Conservation (phyloP, 2,797 vertebrate genomes). For the Mormyrus hasselquistii region DNA sequence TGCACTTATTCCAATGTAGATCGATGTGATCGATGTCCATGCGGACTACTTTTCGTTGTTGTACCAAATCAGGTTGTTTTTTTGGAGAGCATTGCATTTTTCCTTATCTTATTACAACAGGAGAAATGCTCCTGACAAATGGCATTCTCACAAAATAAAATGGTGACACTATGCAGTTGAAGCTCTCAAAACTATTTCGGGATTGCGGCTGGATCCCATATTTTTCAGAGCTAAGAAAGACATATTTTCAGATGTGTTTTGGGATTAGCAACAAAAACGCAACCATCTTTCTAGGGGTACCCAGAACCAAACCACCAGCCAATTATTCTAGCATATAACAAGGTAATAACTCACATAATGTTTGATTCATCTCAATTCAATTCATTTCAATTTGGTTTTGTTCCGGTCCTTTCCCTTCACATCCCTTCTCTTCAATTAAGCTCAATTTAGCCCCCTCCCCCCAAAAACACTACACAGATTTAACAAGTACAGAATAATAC, state of each 20-base stretch:
- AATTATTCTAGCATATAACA: not conserved
- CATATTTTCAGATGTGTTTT: not conserved
- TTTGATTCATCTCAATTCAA: not conserved
- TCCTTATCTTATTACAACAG: not conserved
- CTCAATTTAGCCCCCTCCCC: not conserved
- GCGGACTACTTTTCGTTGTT: not conserved
- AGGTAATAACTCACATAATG: not conserved
- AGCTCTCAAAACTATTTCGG: not conserved
- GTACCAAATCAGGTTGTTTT: not conserved
- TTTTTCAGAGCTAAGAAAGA: not conserved
- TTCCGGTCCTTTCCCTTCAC: not conserved
- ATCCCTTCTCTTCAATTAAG: not conserved
- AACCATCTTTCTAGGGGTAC: not conserved
- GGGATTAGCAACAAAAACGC: not conserved
- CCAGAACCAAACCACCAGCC: not conserved
- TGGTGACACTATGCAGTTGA: not conserved
- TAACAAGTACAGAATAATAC: not conserved
- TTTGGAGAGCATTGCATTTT: not conserved
- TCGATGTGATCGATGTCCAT: not conserved
- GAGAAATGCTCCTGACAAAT: not conserved
- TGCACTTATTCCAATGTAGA: not conserved
- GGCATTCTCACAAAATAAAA: not conserved
- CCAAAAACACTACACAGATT: not conserved
- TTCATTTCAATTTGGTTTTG: not conserved
- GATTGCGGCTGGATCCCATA: not conserved